Conservation (phyloP, 2,888 invertebrate species). For the Barypeithes pellucidus region DNA sequence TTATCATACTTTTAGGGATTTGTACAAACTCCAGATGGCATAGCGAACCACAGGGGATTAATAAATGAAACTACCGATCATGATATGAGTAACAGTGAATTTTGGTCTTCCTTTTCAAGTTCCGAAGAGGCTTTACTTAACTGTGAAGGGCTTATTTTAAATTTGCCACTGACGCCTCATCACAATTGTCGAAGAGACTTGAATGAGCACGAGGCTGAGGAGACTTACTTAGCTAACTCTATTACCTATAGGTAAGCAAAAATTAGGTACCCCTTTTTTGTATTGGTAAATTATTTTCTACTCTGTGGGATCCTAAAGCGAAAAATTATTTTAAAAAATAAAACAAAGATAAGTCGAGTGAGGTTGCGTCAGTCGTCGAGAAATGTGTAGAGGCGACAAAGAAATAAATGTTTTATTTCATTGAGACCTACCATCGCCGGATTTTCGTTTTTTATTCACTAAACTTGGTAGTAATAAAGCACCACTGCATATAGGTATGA, state of each 20-base stretch:
- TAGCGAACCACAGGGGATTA: conserved; percentile 77
- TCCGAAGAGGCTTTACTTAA: conserved; percentile 84
- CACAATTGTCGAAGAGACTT: conserved; percentile 71
- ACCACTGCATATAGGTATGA: too few relatives aligned
- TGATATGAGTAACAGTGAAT: conserved; percentile 84
- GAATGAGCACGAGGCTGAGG: conserved; percentile 69
- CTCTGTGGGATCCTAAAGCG: too few relatives aligned
- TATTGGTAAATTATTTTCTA: too few relatives aligned
- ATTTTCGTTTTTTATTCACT: too few relatives aligned
- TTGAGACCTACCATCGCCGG: too few relatives aligned
- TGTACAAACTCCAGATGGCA: conserved; percentile 78
- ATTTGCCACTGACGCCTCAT: conserved; percentile 81
- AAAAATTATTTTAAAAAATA: too few relatives aligned
- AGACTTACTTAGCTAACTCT: conserved; percentile 76
- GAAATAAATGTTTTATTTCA: too few relatives aligned
- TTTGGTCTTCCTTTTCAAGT: conserved; percentile 87
- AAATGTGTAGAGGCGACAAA: too few relatives aligned
- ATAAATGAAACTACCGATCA: conserved; percentile 79
- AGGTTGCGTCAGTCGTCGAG: too few relatives aligned
- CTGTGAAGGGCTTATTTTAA: conserved; percentile 82
- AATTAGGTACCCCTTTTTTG: too few relatives aligned
- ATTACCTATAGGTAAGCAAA: conserved; percentile 80
- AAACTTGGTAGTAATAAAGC: too few relatives aligned
- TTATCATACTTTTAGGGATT: conserved; percentile 69
- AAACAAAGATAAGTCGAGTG: too few relatives aligned